A percentile compares a stretch with the other conserved stretches of the same genome.
These are phyloP conservation scores for Arge pagana DNA, from an alignment of 2,888 invertebrate genomes.

Conservation along the genomic window DNA sequence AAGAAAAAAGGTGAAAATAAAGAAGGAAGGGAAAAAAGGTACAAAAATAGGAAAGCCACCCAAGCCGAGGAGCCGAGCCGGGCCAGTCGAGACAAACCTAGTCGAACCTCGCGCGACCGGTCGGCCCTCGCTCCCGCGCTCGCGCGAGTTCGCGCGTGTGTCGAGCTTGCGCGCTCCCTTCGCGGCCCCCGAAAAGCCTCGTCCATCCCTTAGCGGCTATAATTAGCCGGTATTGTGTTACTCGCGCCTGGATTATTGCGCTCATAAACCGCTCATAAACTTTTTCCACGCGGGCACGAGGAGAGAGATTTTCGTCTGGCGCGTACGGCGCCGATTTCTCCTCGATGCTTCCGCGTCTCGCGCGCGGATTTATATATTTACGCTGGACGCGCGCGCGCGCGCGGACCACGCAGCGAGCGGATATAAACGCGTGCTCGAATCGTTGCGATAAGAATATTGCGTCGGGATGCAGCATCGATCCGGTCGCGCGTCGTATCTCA, in stretches of 20 bases:
- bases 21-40: conserved; percentile 36
- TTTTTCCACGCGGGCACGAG: conserved; percentile 39
- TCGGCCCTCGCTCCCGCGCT: conserved; percentile 32
- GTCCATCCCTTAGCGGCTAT: conserved; percentile 45
- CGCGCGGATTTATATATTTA: not conserved
- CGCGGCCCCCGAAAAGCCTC: conserved; percentile 3
- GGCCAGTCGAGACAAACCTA: conserved; percentile 13
- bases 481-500: not conserved
- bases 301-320: conserved; percentile 1
- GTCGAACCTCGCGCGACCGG: conserved; percentile 14
- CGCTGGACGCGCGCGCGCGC: conserved; percentile 1
- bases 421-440: too few species aligned
- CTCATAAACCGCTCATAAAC: conserved; percentile 50
- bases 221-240: conserved; percentile 56
- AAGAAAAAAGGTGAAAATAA: conserved; percentile 33
- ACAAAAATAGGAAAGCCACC: conserved; percentile 52
- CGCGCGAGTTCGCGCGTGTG: conserved; percentile 35
- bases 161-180: not conserved
- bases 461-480: too few species aligned
- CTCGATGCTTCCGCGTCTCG: too few species aligned
- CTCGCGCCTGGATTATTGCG: conserved; percentile 49
- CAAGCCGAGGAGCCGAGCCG: conserved; percentile 36
- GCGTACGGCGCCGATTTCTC: too few species aligned
- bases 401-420: conserved; percentile 3
- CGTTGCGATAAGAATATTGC: too few species aligned